These are phyloP conservation scores for Drosophila elegans DNA, from an alignment of 1,140 invertebrate genomes.

Conservation along the genomic window DNA sequence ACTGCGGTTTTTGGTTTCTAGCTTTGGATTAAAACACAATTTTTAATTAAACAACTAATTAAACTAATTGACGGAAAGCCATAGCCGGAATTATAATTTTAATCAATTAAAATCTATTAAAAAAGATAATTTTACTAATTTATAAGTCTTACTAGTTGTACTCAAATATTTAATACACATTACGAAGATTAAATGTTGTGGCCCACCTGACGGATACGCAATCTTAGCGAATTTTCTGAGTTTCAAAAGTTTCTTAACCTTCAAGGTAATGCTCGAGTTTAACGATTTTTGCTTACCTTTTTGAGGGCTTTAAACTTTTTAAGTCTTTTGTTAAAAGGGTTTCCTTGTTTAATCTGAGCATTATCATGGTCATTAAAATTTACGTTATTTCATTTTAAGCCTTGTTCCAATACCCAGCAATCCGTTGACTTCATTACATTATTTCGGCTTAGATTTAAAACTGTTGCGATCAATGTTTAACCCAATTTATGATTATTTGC, in stretches of 20 bases:
- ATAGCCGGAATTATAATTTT: slow-evolving; percentile 35
- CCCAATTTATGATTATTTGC: slow-evolving; percentile 75
- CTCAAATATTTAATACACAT: background rate
- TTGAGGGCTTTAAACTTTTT: slow-evolving; percentile 10
- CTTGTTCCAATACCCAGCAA: slow-evolving; percentile 25
- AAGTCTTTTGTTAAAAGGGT: slow-evolving; percentile 38
- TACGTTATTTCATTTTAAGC: slow-evolving; percentile 3
- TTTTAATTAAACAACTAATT: slow-evolving; percentile 56
- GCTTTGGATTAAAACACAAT: background rate
- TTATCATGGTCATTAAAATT: slow-evolving; percentile 60
- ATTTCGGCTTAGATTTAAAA: slow-evolving; percentile 33
- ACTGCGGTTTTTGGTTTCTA: slow-evolving; percentile 24
- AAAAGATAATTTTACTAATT: slow-evolving; percentile 26
- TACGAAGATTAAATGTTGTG: slow-evolving; percentile 6
- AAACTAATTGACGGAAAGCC: slow-evolving; percentile 57
- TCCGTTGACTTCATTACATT: slow-evolving; percentile 26
- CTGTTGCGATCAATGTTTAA: slow-evolving; percentile 52
- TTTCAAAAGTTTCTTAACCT: slow-evolving; percentile 7
- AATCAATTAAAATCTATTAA: slow-evolving; percentile 28
- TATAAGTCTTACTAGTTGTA: slow-evolving; percentile 4
- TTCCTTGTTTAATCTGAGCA: slow-evolving; percentile 19
- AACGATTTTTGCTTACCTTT: slow-evolving; percentile 19
- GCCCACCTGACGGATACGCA: slow-evolving; percentile 15
- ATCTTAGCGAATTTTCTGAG: slow-evolving; percentile 1
- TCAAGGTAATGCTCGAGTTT: slow-evolving; percentile 42